Percentiles rank a stretch among this genome's conserved stretches.
These are phyloP conservation scores for Araneus ventricosus DNA, from an alignment of 1,140 invertebrate genomes.

Conservation along the genomic window DNA sequence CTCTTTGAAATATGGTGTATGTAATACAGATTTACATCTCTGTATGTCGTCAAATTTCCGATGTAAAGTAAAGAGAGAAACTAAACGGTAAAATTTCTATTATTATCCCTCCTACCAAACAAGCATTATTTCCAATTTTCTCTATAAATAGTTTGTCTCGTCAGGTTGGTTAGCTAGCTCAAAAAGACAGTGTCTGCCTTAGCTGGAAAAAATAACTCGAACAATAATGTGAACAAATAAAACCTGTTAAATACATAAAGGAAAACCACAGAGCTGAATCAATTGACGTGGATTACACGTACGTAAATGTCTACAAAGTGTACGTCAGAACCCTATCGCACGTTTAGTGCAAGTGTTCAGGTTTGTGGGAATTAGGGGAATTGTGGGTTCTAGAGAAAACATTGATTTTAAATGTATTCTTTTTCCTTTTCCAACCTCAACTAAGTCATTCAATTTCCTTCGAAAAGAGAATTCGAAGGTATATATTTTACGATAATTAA, in stretches of 20 bases:
- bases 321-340: conserved; percentile 27
- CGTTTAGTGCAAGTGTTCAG: neutral
- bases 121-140: too few relatives aligned
- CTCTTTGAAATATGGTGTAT: too few relatives aligned
- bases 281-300: neutral
- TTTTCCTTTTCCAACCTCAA: neutral
- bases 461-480: too few relatives aligned
- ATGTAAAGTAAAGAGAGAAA: too few relatives aligned
- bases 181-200: neutral
- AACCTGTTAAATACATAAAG: neutral
- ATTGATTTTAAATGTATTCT: neutral
- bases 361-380: neutral
- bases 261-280: neutral
- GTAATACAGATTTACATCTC: too few relatives aligned
- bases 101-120: too few relatives aligned
- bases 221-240: conserved; percentile 2
- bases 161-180: neutral
- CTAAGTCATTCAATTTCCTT: neutral
- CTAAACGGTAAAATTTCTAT: too few relatives aligned
- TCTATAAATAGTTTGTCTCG: too few relatives aligned
- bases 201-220: neutral
- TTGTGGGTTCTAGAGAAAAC: neutral
- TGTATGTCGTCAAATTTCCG: too few relatives aligned
- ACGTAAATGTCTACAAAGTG: neutral
- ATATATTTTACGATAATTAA: too few relatives aligned